Evolutionary conservation across 1,140 invertebrate species (phyloP).

Genomic region (Macrostomum lignano): DNA sequence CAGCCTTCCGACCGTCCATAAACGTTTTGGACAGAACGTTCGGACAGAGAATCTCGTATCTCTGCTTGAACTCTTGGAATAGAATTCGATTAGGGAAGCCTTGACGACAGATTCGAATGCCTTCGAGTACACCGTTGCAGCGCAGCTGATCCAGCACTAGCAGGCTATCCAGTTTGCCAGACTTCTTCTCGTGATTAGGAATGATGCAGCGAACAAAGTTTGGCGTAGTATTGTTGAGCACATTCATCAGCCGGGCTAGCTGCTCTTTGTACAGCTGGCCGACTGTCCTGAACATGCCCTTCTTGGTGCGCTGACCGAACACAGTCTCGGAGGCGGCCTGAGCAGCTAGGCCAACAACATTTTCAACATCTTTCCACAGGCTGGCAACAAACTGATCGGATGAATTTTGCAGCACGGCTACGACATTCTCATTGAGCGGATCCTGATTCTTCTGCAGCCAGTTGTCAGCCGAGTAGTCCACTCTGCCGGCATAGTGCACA

Average conservation of each 20-base stretch:
- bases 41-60: slow-evolving; percentile 74
- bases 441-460: slow-evolving; percentile 99
- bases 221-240: slow-evolving; percentile 81
- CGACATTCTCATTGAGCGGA: slow-evolving; percentile 89
- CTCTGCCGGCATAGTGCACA: slow-evolving; percentile 93
- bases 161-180: slow-evolving; percentile 82
- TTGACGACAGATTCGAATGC: slow-evolving; percentile 91
- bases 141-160: slow-evolving; percentile 78
- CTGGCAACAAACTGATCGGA: slow-evolving; percentile 84
- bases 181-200: slow-evolving; percentile 91
- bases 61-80: slow-evolving; percentile 45
- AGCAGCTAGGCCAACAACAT: slow-evolving; percentile 89
- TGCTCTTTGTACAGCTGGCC: slow-evolving; percentile 96
- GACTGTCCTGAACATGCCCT: slow-evolving; percentile 68
- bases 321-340: slow-evolving; percentile 58
- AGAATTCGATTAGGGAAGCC: slow-evolving; percentile 64
- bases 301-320: slow-evolving; percentile 51
- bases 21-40: slow-evolving; percentile 75
- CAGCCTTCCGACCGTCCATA: slow-evolving; percentile 98
- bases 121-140: slow-evolving; percentile 95
- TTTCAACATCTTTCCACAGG: slow-evolving; percentile 70
- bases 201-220: slow-evolving; percentile 99
- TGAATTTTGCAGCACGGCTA: slow-evolving; percentile 68
- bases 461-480: slow-evolving; percentile 80
- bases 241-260: slow-evolving; percentile 75